Conservation (phyloP, 2,888 invertebrate species). For the Ariolimax columbianus region DNA sequence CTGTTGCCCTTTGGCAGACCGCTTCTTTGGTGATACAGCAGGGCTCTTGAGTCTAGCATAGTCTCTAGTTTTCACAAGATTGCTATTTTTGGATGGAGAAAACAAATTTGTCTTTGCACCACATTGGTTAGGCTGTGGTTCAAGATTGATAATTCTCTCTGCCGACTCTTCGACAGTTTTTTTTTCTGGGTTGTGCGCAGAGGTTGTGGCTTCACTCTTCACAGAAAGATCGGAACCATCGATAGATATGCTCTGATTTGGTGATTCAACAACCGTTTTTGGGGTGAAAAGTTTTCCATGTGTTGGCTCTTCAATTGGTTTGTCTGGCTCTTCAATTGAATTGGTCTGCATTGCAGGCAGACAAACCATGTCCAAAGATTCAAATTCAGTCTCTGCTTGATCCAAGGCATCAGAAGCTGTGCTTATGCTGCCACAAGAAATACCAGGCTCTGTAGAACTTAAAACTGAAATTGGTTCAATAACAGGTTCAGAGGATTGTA, state of each 20-base stretch:
- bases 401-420: not conserved
- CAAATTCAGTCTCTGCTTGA: not conserved
- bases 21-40: slow-evolving; percentile 41
- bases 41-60: slow-evolving; percentile 39
- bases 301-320: not conserved
- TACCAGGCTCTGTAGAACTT: not conserved
- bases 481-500: not conserved
- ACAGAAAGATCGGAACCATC: not conserved
- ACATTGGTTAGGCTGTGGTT: not conserved
- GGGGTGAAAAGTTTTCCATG: not conserved
- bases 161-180: not conserved
- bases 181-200: not conserved
- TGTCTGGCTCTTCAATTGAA: not conserved
- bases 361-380: not conserved
- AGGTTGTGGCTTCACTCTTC: too few species aligned
- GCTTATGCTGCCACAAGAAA: not conserved
- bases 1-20: not conserved
- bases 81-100: slow-evolving; percentile 36
- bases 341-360: too few species aligned
- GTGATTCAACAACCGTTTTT: too few species aligned
- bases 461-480: not conserved
- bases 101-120: slow-evolving; percentile 9
- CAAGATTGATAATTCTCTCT: not conserved
- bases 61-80: slow-evolving; percentile 40
- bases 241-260: not conserved